Evolutionary conservation across 2,797 vertebrate genomes (phyloP).

Genomic region (Sebastolobus alascanus): DNA sequence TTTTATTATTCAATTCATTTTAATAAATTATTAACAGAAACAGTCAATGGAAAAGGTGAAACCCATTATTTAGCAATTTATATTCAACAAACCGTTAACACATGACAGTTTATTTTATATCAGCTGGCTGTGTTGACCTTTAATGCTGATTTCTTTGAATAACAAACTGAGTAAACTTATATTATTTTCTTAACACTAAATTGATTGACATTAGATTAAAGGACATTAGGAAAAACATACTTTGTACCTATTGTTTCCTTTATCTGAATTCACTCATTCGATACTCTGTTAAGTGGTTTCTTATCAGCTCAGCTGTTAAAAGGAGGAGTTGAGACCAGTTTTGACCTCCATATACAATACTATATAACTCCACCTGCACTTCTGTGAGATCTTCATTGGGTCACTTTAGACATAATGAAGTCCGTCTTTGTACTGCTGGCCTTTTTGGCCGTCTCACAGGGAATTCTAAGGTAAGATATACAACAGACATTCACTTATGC

Average conservation of each 20-base stretch:
- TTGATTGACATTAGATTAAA: neutral
- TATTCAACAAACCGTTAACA: neutral
- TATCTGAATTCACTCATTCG: conserved; percentile 16
- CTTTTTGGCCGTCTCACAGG: conserved; percentile 10
- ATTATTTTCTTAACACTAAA: neutral
- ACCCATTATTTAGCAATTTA: neutral
- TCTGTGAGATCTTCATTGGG: neutral
- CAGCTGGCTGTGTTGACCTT: neutral
- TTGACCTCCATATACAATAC: conserved; percentile 10
- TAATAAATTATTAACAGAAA: neutral
- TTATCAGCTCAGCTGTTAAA: conserved; percentile 36
- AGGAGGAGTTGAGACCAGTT: neutral
- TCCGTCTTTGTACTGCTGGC: conserved; percentile 14
- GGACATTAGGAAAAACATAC: neutral
- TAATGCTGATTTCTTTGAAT: neutral
- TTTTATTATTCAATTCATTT: neutral
- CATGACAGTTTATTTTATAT: neutral
- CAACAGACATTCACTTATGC: neutral
- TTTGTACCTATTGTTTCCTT: conserved; percentile 8
- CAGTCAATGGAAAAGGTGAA: neutral
- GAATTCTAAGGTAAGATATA: conserved; percentile 26
- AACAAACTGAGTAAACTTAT: neutral
- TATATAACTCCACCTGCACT: neutral
- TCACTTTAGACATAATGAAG: conserved; percentile 42
- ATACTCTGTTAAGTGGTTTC: conserved; percentile 19